Conservation (phyloP, 2,113 vertebrate genomes). For the Elgaria multicarinata region DNA sequence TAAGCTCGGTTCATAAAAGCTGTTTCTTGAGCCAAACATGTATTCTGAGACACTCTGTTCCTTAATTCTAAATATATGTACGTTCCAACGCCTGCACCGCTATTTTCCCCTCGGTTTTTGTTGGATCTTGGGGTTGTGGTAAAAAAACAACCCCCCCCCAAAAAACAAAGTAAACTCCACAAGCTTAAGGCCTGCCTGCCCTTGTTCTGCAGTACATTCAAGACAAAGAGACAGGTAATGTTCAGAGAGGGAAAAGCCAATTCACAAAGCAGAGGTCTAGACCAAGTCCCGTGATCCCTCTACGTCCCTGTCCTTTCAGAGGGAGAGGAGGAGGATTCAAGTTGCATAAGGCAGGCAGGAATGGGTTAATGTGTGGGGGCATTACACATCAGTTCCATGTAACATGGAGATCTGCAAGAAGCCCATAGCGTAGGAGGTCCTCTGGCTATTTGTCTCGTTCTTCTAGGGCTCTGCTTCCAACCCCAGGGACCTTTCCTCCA, state of each 20-base stretch:
- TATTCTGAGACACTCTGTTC: background rate
- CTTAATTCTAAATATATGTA: background rate
- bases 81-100: background rate
- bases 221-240: background rate
- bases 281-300: background rate
- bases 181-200: background rate
- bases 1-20: background rate
- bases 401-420: background rate
- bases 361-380: background rate
- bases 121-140: background rate
- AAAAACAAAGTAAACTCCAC: background rate
- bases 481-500: slow-evolving; percentile 2
- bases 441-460: background rate
- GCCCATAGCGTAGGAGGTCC: too few relatives aligned
- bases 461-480: background rate
- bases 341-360: background rate
- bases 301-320: background rate
- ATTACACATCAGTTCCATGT: too few relatives aligned
- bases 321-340: background rate
- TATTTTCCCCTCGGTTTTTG: too few relatives aligned
- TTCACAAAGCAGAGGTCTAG: background rate
- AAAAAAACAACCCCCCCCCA: background rate
- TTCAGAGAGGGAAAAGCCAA: background rate
- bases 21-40: background rate
- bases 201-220: background rate